Evolutionary conservation across 1,140 invertebrate genomes (phyloP).

Genomic region (Daktulosphaira vitifoliae): DNA sequence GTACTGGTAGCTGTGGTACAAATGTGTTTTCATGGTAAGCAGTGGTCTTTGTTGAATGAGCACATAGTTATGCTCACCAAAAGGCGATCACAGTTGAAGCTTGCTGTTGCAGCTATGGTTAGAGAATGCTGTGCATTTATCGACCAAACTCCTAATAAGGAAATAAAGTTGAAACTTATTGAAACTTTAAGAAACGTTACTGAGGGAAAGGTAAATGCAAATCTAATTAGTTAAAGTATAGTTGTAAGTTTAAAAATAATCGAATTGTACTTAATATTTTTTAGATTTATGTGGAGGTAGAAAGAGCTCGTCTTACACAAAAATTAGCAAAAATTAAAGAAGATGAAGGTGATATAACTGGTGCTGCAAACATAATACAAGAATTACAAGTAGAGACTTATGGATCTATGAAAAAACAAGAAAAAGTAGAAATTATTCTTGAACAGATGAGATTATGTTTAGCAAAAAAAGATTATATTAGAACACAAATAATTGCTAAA

Average conservation of each 20-base stretch:
- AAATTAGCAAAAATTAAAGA: conserved; percentile 91
- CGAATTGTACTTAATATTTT: too few relatives aligned
- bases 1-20: conserved; percentile 91
- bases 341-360: conserved; percentile 78
- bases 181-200: conserved; percentile 92
- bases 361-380: conserved; percentile 87
- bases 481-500: conserved; percentile 98
- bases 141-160: conserved; percentile 83
- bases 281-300: conserved; percentile 98
- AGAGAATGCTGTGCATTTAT: conserved; percentile 94
- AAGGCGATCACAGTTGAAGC: conserved; percentile 91
- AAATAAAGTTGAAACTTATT: conserved; percentile 87
- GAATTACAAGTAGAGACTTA: conserved; percentile 99
- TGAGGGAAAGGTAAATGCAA: conserved; percentile 73
- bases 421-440: conserved; percentile 93
- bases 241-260: too few relatives aligned
- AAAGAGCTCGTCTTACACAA: conserved; percentile 90
- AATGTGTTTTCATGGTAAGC: conserved; percentile 86
- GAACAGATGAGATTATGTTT: conserved; percentile 98
- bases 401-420: conserved; percentile 96
- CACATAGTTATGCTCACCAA: conserved; percentile 87
- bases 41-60: conserved; percentile 90
- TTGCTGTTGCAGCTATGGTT: conserved; percentile 98
- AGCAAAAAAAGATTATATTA: conserved; percentile 90
- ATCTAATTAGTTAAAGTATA: too few relatives aligned